A percentile compares a stretch with the other conserved stretches of the same genome.
phyloP scores from a whole-genome alignment of 2,113 vertebrate genomes.

The Rhegmatorhina hoffmannsi region DNA sequence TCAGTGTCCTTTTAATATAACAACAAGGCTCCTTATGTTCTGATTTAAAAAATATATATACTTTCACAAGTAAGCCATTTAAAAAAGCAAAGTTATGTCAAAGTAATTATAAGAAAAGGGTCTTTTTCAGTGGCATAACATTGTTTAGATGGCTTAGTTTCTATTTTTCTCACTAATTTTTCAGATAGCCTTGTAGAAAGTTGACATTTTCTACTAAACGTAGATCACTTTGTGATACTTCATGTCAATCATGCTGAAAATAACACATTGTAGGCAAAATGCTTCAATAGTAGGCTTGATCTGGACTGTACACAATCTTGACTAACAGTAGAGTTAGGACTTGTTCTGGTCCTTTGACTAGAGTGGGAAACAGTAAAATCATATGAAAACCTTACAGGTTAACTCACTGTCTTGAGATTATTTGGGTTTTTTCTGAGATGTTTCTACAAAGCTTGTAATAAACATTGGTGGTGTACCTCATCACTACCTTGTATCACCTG shows the following conservation, averaged over 20 bases:
- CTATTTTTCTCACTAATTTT: not conserved
- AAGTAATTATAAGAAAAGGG: not conserved
- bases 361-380: not conserved
- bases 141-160: not conserved
- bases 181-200: not conserved
- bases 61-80: not conserved
- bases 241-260: not conserved
- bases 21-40: not conserved
- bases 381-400: not conserved
- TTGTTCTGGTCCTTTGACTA: not conserved
- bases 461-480: not conserved
- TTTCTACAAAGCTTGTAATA: not conserved
- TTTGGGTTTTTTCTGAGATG: not conserved
- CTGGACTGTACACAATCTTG: not conserved
- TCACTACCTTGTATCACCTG: not conserved
- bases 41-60: not conserved
- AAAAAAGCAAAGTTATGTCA: not conserved
- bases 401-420: accelerated
- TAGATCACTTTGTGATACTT: not conserved
- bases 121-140: not conserved
- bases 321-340: not conserved
- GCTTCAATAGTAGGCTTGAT: not conserved
- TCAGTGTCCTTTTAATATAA: not conserved
- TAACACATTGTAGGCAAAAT: not conserved
- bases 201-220: not conserved